phyloP scores from a whole-genome alignment of 2,797 vertebrate species.

The Echeneis naucrates region DNA sequence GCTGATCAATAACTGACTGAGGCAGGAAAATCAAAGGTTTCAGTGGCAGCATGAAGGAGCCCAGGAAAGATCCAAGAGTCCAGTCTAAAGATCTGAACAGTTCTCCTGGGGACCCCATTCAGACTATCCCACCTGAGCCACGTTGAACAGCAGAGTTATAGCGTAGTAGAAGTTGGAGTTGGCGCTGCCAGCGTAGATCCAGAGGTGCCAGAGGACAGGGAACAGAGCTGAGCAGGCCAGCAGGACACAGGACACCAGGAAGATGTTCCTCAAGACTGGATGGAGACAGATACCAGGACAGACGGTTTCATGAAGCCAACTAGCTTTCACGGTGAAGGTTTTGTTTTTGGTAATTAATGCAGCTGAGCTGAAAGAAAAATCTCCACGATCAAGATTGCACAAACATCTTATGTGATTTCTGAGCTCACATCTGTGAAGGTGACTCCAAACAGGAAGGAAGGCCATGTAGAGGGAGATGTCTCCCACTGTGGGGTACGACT shows the following conservation, averaged over 20 bases:
- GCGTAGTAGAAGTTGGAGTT: slow-evolving; percentile 99
- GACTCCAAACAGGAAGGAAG: slow-evolving; percentile 95
- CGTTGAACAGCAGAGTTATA: slow-evolving; percentile 96
- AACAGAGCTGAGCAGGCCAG: slow-evolving; percentile 94
- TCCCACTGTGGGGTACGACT: slow-evolving; percentile 97
- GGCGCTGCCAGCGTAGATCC: slow-evolving; percentile 98
- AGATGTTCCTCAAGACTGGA: slow-evolving; percentile 95
- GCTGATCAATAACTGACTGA: too few species aligned
- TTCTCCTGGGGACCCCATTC: background rate
- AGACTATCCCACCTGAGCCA: slow-evolving; percentile 90
- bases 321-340: too few species aligned
- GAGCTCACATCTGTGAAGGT: slow-evolving; percentile 95
- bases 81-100: too few species aligned
- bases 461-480: slow-evolving; percentile 96
- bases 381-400: background rate
- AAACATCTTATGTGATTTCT: background rate
- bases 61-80: too few species aligned
- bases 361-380: too few species aligned
- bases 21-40: too few species aligned
- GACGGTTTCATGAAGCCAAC: too few species aligned
- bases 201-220: slow-evolving; percentile 97
- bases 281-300: background rate
- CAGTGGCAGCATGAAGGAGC: too few species aligned
- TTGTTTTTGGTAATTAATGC: background rate
- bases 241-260: slow-evolving; percentile 94